Conservation (phyloP, 2,113 vertebrate genomes). For the human (Homo sapiens) region GRCh38 chr12:12176001-12176500, state of each 20-base stretch:
- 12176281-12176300: background rate
- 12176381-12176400: background rate
- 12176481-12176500: background rate
- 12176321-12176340: constrained; percentile 28
- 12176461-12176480: background rate
- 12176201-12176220: too few relatives aligned
- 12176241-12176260: background rate
- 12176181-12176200: background rate
- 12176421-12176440: background rate
- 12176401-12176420: background rate
- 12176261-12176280: background rate
- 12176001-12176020: constrained; percentile 72
- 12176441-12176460: background rate
- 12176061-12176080: constrained; percentile 80
- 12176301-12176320: background rate
- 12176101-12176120: constrained; percentile 77
- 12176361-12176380: background rate
- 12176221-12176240: background rate
- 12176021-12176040: constrained; percentile 79
- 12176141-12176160: background rate
- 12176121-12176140: constrained; percentile 52
- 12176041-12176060: constrained; percentile 74
- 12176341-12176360: background rate
- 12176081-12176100: constrained; percentile 84
- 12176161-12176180: background rate